Conservation (phyloP, 2,113 vertebrate species). For the Tenrec ecaudatus region DNA sequence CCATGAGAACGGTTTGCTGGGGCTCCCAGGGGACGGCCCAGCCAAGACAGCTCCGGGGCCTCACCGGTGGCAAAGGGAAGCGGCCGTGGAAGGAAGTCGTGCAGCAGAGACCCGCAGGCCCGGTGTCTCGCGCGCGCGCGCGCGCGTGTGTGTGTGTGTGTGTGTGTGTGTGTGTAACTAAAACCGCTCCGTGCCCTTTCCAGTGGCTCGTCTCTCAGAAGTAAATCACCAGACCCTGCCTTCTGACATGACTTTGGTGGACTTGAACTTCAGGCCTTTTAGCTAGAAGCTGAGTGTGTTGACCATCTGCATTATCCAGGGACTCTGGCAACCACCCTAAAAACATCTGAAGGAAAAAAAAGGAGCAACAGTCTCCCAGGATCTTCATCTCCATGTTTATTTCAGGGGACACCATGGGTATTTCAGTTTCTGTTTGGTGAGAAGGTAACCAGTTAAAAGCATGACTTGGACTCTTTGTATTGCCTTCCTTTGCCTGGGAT, state of each 20-base stretch:
- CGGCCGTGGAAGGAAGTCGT: not conserved
- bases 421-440: not conserved
- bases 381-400: not conserved
- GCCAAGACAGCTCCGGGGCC: not conserved
- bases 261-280: not conserved
- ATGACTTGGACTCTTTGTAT: not conserved
- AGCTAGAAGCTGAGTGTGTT: not conserved
- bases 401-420: constrained; percentile 18
- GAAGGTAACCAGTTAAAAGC: constrained; percentile 48
- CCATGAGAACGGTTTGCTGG: not conserved
- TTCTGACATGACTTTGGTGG: not conserved
- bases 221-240: not conserved
- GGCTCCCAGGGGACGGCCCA: not conserved
- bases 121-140: not conserved
- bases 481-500: constrained; percentile 44
- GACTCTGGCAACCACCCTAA: not conserved
- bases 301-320: not conserved
- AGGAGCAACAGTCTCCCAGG: not conserved
- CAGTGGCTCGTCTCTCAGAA: not conserved
- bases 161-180: not conserved
- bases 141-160: not conserved
- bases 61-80: not conserved
- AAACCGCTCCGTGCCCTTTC: not conserved
- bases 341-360: not conserved
- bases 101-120: too few relatives aligned